Evolutionary conservation across 2,888 invertebrate species (phyloP), one percentile per base, ranked within the genome.

Genomic region (Dysmachus trigonus): DNA sequence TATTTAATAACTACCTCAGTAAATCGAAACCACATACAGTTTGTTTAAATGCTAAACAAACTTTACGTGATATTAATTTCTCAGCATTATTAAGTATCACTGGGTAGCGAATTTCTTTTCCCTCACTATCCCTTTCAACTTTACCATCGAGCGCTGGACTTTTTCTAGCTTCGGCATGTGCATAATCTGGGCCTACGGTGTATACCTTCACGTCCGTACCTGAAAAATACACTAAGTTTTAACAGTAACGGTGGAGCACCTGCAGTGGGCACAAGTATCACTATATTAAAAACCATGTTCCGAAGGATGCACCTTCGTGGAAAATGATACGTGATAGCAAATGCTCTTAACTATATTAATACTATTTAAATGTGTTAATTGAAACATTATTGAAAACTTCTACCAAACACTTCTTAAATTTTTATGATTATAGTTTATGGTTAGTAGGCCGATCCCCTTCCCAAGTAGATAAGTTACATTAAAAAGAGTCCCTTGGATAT

Each of bases 1-100:
- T 38, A 38, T 38, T 0, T 10, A 35, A 41, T 41, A 81, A 53
- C 90, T 91, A 96, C 95, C 97, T 95, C 84, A 99, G 93, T 88
- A 99, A 94, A 93, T 99, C 99, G 92, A 99, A 99, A 22, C 99
- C 99, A 92, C 99, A 99, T 7, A 99, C 99, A 8, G 98, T 99
- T 94, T 99, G 99, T 93, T 98, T 97, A 91, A 98, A 98, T 3
- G 98, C 98, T 87, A 98, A 93, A 91, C 99, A 99, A 74, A 99
- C 99, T 93, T 98, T 98, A 88, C 99, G 94, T 1, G 99, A 99
- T 89, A 99, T 99, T 72, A 99, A 93, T 92, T 99, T 99, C 93
- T 99, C 99, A 79, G 96, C 96, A 91, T 99, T 98, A 91, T 97
- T 98, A 87, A 99, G 93, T 91, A 99, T 98, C 8, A 99, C 99